A percentile compares a stretch with the other conserved stretches of the same genome.
phyloP scores from a whole-genome alignment of 2,888 invertebrate genomes.

The Rugalucina vietnamica region DNA sequence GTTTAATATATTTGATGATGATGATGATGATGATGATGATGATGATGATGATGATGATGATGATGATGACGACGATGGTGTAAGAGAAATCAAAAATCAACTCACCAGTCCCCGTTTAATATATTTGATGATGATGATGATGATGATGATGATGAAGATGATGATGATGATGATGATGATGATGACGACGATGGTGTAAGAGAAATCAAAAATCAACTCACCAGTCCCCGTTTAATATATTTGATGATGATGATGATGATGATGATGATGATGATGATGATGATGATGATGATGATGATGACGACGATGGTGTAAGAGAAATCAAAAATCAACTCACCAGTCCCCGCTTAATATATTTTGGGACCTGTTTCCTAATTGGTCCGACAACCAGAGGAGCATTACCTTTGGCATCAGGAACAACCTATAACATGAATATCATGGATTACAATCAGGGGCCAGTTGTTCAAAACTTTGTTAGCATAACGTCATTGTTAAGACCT shows the following conservation, averaged over 20 bases:
- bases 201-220: slow-evolving; percentile 4
- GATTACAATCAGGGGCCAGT: too few relatives aligned
- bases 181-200: not conserved
- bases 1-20: too few relatives aligned
- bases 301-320: not conserved
- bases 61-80: not conserved
- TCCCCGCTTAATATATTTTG: slow-evolving; percentile 1
- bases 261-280: not conserved
- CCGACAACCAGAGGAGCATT: not conserved
- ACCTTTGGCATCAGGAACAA: not conserved
- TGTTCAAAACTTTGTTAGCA: too few relatives aligned
- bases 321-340: slow-evolving; percentile 10
- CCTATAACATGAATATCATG: not conserved
- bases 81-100: too few relatives aligned
- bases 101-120: too few relatives aligned
- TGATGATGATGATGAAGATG: not conserved
- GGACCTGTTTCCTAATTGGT: not conserved
- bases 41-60: not conserved
- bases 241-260: too few relatives aligned
- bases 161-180: not conserved
- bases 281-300: not conserved
- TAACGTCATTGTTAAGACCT: too few relatives aligned
- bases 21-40: not conserved
- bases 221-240: slow-evolving; percentile 6
- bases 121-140: too few relatives aligned